Evolutionary conservation across 2,888 invertebrate genomes (phyloP), one percentile per base, ranked within the genome.

Genomic region (Chirona hameri): DNA sequence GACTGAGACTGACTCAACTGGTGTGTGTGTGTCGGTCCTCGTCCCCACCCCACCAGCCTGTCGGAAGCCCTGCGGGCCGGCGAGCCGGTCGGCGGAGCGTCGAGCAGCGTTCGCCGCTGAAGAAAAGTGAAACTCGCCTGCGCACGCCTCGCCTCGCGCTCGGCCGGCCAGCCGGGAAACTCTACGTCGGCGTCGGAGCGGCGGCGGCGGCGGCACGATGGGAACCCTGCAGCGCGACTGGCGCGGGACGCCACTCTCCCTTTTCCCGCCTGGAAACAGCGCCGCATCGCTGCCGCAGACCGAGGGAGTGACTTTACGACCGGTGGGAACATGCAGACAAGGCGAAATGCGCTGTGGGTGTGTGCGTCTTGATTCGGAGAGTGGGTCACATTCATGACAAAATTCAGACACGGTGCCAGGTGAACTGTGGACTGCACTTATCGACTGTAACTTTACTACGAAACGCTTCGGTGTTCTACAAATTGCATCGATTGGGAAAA

Each of bases 111-210:
- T 12, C 31, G 31, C 9, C 72, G 29, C 72, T 27, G 72, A 72
- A 29, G 72, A 72, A 72, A 72, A 72, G 72, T 72, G 72, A 72
- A 72, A 72, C 72, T 31, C 31, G 18, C 31, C 21, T 29, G n/a
- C 69, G 69, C 52, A 39, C 39, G 39, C 39, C 39, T 39, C 39
- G 39, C 39, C 39, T 39, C 39, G 39, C 29, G 69, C 27, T 31
- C 72, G 29, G 31, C 72, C 18, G 72, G 14, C 18, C n/a, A n/a
- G 60, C 4, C 31, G 72, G 72, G 72, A 72, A 31, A 29, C 18
- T 15, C n/a, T 5, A 24, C n/a, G n/a, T 39, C 57, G 27, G 69
- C 31, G 18, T 31, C 65, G 65, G n/a, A n/a, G 10, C n/a, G 65
- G n/a, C 52, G 52, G 52, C 31, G 18, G 31, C 69, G 69, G 72